These are phyloP conservation scores for Mermis nigrescens DNA, from an alignment of 2,888 invertebrate species.

Conservation along the genomic window DNA sequence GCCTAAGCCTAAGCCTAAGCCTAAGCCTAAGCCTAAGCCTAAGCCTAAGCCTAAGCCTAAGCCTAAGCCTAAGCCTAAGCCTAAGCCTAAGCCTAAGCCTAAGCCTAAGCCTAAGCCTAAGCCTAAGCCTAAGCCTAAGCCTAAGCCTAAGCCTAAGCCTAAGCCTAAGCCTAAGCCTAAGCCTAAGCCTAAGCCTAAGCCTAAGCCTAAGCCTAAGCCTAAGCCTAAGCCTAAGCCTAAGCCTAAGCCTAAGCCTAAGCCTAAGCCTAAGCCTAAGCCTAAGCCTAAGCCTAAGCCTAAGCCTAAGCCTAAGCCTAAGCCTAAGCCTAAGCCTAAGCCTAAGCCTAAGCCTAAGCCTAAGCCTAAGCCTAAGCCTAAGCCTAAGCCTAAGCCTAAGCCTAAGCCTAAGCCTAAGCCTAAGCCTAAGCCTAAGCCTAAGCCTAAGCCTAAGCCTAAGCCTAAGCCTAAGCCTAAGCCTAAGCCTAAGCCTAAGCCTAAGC, in stretches of 20 bases:
- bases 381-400: background rate
- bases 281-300: slow-evolving; percentile 2
- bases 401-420: background rate
- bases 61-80: slow-evolving; percentile 1
- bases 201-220: background rate
- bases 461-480: slow-evolving; percentile 3
- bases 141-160: slow-evolving; percentile 3
- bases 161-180: slow-evolving; percentile 4
- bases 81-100: slow-evolving; percentile 4
- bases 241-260: background rate
- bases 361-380: slow-evolving; percentile 4
- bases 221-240: background rate
- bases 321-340: background rate
- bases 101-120: slow-evolving; percentile 1
- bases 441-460: slow-evolving; percentile 3
- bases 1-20: background rate
- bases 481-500: background rate
- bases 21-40: background rate
- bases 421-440: slow-evolving; percentile 2
- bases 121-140: slow-evolving; percentile 1
- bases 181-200: background rate
- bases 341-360: slow-evolving; percentile 3
- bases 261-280: slow-evolving; percentile 1
- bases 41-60: slow-evolving; percentile 1
- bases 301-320: slow-evolving; percentile 4